A percentile compares a stretch with the other conserved stretches of the same genome.
These are phyloP conservation scores for Drosophila anomelani DNA, from an alignment of 2,888 invertebrate species.

Conservation along the genomic window DNA sequence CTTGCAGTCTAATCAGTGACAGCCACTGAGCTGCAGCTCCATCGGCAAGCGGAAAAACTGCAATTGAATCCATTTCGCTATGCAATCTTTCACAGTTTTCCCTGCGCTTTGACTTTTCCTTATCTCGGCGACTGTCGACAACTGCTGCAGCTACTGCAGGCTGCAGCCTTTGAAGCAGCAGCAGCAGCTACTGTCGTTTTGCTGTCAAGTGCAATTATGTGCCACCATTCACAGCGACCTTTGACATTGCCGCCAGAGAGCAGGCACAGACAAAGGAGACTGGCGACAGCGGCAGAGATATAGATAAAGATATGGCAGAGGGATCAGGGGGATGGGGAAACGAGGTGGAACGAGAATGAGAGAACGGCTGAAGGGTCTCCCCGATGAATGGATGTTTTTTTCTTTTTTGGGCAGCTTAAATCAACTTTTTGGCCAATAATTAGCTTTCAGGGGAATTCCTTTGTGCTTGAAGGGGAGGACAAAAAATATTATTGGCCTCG, in stretches of 20 bases:
- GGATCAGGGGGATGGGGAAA: not conserved
- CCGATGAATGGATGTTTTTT: slow-evolving; percentile 23
- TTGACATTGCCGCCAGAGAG: slow-evolving; percentile 62
- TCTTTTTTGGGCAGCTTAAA: slow-evolving; percentile 10
- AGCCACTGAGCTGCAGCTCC: slow-evolving; percentile 51
- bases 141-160: slow-evolving; percentile 14
- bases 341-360: not conserved
- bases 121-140: slow-evolving; percentile 42
- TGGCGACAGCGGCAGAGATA: slow-evolving; percentile 28
- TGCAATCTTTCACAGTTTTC: slow-evolving; percentile 77
- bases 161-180: slow-evolving; percentile 10
- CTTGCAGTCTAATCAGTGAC: slow-evolving; percentile 68
- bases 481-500: not conserved
- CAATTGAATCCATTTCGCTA: slow-evolving; percentile 78
- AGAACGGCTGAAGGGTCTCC: slow-evolving; percentile 26
- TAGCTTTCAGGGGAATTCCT: slow-evolving; percentile 5
- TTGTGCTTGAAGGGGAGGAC: not conserved
- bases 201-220: slow-evolving; percentile 79
- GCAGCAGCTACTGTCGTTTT: slow-evolving; percentile 34
- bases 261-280: slow-evolving; percentile 29
- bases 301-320: not conserved
- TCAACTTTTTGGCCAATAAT: slow-evolving; percentile 36
- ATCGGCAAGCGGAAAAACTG: slow-evolving; percentile 43
- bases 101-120: slow-evolving; percentile 49
- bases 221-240: slow-evolving; percentile 72